Conservation (phyloP, 2,113 vertebrate genomes). For the Ptilonorhynchus violaceus region DNA sequence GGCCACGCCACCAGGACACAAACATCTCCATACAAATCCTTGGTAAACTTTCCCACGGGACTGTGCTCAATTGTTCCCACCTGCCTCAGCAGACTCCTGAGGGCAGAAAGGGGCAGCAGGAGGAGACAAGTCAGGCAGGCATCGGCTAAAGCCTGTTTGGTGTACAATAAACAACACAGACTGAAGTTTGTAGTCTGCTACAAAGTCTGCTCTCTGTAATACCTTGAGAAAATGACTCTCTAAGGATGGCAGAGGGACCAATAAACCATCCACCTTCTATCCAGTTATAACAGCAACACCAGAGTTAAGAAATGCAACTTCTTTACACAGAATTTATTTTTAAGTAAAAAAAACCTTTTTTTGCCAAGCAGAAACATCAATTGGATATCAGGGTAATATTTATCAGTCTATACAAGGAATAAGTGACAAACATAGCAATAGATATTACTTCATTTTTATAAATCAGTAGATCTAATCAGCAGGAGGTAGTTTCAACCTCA, state of each 20-base stretch:
- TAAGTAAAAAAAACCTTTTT: neutral
- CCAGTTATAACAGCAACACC: neutral
- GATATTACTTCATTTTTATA: neutral
- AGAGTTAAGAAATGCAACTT: neutral
- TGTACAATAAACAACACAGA: neutral
- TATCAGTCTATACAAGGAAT: neutral
- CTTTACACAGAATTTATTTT: neutral
- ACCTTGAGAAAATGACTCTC: neutral
- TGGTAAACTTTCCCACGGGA: rapidly evolving
- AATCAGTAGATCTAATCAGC: neutral
- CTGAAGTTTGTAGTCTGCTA: rapidly evolving
- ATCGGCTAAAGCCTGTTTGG: neutral
- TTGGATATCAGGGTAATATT: neutral
- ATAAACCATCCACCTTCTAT: neutral
- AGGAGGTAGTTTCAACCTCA: neutral
- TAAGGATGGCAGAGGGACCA: neutral
- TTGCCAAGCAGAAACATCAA: neutral
- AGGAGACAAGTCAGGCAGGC: neutral
- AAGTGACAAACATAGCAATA: neutral
- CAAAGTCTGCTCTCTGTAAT: neutral
- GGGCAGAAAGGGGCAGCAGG: neutral
- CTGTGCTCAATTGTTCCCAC: neutral
- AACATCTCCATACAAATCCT: rapidly evolving
- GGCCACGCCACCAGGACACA: rapidly evolving
- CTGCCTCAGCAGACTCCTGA: neutral